phyloP scores from a whole-genome alignment of 2,888 invertebrate genomes.

The Sialis fuliginosa region DNA sequence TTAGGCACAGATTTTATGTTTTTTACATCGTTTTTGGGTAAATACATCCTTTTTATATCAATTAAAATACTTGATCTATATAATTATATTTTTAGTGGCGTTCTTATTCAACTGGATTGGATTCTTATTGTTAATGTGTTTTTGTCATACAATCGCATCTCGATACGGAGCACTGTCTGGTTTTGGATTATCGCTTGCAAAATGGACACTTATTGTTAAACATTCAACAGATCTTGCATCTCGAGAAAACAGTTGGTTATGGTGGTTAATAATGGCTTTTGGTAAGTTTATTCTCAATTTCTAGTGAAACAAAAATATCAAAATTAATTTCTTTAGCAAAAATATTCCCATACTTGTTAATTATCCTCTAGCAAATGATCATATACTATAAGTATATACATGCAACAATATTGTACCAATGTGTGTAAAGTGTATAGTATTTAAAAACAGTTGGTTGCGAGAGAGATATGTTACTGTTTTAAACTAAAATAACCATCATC shows the following conservation, averaged over 20 bases:
- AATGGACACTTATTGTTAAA: slow-evolving; percentile 90
- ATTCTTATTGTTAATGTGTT: slow-evolving; percentile 78
- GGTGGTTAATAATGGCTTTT: slow-evolving; percentile 86
- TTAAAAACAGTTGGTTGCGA: no score
- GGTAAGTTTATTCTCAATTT: slow-evolving; percentile 32
- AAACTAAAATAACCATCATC: no score
- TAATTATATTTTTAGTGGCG: slow-evolving; percentile 44
- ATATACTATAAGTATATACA: background rate
- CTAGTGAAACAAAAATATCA: background rate
- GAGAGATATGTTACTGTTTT: no score
- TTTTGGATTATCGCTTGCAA: slow-evolving; percentile 81
- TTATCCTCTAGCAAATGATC: no score
- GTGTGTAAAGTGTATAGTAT: no score
- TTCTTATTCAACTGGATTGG: slow-evolving; percentile 95
- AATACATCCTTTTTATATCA: slow-evolving; percentile 13
- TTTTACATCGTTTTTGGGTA: slow-evolving; percentile 77
- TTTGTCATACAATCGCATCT: slow-evolving; percentile 86
- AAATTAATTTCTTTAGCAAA: no score
- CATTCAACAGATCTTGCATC: slow-evolving; percentile 75
- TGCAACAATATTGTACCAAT: background rate
- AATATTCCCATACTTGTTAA: no score
- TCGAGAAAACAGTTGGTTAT: slow-evolving; percentile 78
- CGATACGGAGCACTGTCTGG: slow-evolving; percentile 85
- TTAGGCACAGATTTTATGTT: slow-evolving; percentile 90
- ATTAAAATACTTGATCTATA: background rate